phyloP scores from a whole-genome alignment of 2,113 vertebrate species.

The Enhydra lutris region DNA sequence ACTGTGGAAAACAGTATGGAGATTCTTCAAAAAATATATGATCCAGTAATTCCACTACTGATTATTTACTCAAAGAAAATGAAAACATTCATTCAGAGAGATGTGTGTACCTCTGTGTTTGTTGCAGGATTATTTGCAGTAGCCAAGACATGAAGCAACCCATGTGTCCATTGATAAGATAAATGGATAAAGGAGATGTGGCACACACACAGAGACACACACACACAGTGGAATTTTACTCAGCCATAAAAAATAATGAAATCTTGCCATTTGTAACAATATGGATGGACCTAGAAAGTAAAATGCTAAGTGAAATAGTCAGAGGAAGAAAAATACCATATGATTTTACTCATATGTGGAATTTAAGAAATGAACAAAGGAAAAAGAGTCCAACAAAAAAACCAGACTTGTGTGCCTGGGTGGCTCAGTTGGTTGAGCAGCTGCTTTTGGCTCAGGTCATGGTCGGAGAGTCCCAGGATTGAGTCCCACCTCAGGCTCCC shows the following conservation, averaged over 20 bases:
- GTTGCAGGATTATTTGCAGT: background rate
- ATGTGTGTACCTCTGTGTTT: background rate
- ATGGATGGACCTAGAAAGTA: background rate
- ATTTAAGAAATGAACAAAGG: background rate
- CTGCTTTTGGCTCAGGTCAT: too few species aligned
- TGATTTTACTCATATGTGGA: background rate
- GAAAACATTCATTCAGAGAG: background rate
- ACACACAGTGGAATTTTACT: background rate
- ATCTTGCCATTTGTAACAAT: background rate
- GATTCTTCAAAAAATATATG: background rate
- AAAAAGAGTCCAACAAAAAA: background rate
- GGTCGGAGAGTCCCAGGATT: too few species aligned
- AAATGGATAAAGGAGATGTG: background rate
- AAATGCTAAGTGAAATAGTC: background rate
- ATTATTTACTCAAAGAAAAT: background rate
- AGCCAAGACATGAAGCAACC: background rate
- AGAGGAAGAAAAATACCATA: background rate
- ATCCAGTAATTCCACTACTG: background rate
- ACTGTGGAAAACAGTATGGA: background rate
- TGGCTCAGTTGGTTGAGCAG: too few species aligned
- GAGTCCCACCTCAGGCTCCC: too few species aligned
- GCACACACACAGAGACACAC: background rate
- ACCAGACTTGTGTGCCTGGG: background rate
- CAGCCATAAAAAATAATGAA: background rate
- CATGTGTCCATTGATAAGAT: background rate